Base-by-base conservation (phyloP, 2,113 vertebrate genomes). In the Nansenia antarctica region DNA sequence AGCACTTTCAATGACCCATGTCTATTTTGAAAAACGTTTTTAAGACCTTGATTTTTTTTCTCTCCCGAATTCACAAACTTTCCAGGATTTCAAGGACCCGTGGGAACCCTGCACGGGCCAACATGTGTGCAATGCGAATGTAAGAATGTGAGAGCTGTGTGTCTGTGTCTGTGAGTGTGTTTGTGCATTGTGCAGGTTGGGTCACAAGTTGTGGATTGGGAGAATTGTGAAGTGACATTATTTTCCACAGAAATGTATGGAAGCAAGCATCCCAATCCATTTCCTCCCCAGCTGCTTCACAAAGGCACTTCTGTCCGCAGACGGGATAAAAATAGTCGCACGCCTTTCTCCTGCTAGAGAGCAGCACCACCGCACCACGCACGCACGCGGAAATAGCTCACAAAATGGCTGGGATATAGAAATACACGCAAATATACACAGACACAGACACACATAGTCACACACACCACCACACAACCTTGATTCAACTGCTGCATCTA, bases 261-360 rank as follows among this genome's bases (percentile, higher is more conserved):
- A 67, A 66, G 55, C 65, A 32, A 78, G 72, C 67, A 72, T 85
- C 72, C 75, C 70, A 77, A 70, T 80, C 76, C 74, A 81, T 68
- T 76, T 88, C 84, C 81, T 86, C 59, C 69, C 61, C 74, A 86
- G 77, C 74, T 80, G 54, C 71, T 65, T 18, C 61, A 86, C 87
- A 89, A 88, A 68, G 84, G 82, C 45, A n/a, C 65, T 63, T 79
- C 69, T 89, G 85, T 89, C 88, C 85, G 82, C 85, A 85, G 69
- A 78, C 4, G 0, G n/a, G 82, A 73, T 83, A 83, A 81, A 88
- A 86, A 87, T 84, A 90, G 72, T 74, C 58, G 30, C 53, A 61
- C n/a, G 65, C 58, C 45, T 79, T 65, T 76, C 65, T 65, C 70
- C 45, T 11, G 35, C 65, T 67, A 64, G 32, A 22, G 47, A 24